phyloP scores from a whole-genome alignment of 1,140 invertebrate species.

The Pseudomyrmex gracilis region DNA sequence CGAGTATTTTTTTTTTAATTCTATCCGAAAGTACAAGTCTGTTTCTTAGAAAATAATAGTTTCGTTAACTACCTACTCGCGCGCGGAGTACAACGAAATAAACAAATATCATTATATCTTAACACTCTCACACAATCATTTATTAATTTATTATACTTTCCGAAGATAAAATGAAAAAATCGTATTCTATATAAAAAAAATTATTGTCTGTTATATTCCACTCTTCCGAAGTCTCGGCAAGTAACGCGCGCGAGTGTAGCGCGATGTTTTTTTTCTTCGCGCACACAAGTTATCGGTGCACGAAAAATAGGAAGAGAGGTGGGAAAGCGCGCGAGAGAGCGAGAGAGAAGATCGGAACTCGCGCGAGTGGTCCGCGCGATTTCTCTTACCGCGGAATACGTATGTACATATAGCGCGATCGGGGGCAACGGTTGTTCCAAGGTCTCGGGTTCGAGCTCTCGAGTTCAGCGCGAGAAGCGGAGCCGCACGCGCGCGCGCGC shows the following conservation, averaged over 20 bases:
- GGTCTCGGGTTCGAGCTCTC: constrained; percentile 82
- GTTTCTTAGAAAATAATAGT: too few species aligned
- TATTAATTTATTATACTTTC: background rate
- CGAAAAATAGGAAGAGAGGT: constrained; percentile 9
- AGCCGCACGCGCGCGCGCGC: constrained; percentile 53
- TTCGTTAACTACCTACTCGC: too few species aligned
- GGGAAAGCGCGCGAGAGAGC: constrained; percentile 22
- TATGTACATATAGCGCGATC: constrained; percentile 77
- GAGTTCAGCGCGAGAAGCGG: constrained; percentile 67
- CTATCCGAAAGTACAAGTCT: too few species aligned
- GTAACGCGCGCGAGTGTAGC: background rate
- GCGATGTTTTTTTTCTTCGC: background rate
- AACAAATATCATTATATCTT: too few species aligned
- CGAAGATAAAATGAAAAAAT: too few species aligned
- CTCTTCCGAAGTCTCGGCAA: background rate
- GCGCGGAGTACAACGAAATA: too few species aligned
- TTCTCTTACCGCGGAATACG: constrained; percentile 45
- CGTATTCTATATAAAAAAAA: background rate
- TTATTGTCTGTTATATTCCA: background rate
- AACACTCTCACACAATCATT: too few species aligned
- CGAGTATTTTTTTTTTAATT: too few species aligned
- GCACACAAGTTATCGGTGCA: background rate
- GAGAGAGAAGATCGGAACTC: background rate
- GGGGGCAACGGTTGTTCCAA: constrained; percentile 84
- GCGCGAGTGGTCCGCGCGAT: constrained; percentile 54